phyloP scores from a whole-genome alignment of 2,797 vertebrate species.

The Lepilemur septentrionalis region DNA sequence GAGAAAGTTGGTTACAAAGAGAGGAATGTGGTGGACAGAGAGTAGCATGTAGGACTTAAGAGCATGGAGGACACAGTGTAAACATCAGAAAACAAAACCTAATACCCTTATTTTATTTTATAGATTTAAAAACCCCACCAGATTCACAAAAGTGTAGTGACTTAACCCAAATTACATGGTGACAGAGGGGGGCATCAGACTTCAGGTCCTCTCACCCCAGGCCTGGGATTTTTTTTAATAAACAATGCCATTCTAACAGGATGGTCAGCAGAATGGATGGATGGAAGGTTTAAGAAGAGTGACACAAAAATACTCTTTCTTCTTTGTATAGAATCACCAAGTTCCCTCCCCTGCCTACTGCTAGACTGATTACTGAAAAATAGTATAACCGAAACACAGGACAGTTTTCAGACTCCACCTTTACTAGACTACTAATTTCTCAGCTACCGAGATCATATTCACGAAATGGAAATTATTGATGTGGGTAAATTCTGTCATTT shows the following conservation, averaged over 20 bases:
- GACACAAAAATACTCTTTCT: not conserved
- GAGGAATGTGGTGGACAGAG: not conserved
- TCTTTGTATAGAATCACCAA: not conserved
- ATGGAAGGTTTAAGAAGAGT: not conserved
- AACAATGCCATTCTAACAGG: not conserved
- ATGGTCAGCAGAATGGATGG: not conserved
- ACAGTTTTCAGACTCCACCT: not conserved
- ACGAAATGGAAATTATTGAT: not conserved
- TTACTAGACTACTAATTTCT: not conserved
- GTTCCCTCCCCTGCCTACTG: accelerated
- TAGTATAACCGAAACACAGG: not conserved
- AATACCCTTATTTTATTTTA: not conserved
- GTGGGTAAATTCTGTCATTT: not conserved
- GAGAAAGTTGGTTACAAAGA: not conserved
- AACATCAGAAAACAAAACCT: not conserved
- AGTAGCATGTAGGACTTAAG: not conserved
- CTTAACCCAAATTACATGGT: not conserved
- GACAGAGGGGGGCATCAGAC: too few relatives aligned
- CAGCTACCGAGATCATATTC: not conserved
- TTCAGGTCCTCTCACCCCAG: not conserved
- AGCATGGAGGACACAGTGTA: not conserved
- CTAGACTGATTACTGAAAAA: not conserved
- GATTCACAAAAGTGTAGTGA: not conserved
- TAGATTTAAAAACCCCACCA: not conserved
- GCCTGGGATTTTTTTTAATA: not conserved